Evolutionary conservation across 2,797 vertebrate species (phyloP).

Genomic region (Myotis planiceps): DNA sequence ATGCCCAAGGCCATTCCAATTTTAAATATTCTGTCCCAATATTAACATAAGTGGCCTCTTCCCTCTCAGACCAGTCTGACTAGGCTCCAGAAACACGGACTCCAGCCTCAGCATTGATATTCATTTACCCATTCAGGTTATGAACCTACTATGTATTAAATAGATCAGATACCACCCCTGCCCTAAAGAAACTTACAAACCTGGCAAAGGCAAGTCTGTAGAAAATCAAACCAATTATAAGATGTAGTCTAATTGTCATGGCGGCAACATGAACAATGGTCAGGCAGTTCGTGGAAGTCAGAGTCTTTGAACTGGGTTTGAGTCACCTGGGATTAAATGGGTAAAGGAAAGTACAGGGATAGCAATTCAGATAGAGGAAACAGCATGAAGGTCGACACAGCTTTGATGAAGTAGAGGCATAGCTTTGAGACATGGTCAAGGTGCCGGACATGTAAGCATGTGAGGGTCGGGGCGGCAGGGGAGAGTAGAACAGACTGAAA

Average conservation of each 20-base stretch:
- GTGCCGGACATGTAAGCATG: accelerated
- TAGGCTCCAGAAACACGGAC: neutral
- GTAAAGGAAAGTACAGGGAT: neutral
- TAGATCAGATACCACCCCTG: neutral
- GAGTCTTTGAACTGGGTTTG: neutral
- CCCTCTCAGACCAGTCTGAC: neutral
- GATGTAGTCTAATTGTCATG: neutral
- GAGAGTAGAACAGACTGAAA: neutral
- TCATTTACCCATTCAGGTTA: neutral
- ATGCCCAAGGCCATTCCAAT: neutral
- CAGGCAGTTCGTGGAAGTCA: neutral
- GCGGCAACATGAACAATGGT: neutral
- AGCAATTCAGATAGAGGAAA: neutral
- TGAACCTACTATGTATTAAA: neutral
- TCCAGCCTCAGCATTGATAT: neutral
- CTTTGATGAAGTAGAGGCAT: neutral
- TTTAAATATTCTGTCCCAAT: neutral
- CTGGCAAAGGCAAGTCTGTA: neutral
- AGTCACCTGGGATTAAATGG: neutral
- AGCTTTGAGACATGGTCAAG: neutral
- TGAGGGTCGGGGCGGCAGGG: neutral
- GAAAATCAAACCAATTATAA: neutral
- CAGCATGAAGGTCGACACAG: accelerated
- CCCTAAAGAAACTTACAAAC: neutral
- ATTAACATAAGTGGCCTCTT: neutral